phyloP scores from a whole-genome alignment of 2,888 invertebrate genomes.

The Anorthoa munda region DNA sequence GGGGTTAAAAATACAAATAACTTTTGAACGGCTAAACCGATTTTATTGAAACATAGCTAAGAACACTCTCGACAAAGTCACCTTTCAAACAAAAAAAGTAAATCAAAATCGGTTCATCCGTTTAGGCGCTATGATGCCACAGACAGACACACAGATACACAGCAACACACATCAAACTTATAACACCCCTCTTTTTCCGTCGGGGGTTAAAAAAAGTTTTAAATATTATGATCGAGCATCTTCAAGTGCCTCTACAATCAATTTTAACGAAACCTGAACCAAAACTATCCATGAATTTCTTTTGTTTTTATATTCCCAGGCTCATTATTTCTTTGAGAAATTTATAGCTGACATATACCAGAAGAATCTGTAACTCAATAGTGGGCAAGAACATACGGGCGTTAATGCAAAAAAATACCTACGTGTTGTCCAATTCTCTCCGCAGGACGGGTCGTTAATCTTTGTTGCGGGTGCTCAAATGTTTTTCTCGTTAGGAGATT shows the following conservation, averaged over 20 bases:
- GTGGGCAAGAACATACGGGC: conserved; percentile 3
- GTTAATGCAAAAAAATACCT: conserved; percentile 30
- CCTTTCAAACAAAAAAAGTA: no score
- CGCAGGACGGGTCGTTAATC: conserved; percentile 53
- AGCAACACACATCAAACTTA: no score
- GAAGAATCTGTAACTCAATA: conserved; percentile 45
- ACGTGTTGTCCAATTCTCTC: conserved; percentile 44
- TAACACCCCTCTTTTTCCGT: no score
- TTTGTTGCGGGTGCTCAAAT: conserved; percentile 53
- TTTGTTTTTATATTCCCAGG: conserved; percentile 8
- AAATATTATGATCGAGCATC: conserved; percentile 7
- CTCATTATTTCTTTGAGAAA: conserved; percentile 14
- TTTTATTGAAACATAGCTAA: no score
- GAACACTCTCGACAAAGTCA: no score
- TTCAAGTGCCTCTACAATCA: neutral
- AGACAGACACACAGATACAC: no score
- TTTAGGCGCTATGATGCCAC: no score
- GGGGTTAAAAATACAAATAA: no score
- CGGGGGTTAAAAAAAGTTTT: neutral
- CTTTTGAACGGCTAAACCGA: no score
- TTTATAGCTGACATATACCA: conserved; percentile 26
- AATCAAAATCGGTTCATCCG: no score
- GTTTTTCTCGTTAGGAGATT: conserved; percentile 50
- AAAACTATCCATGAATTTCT: neutral
- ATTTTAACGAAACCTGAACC: neutral